phyloP scores from a whole-genome alignment of 2,797 vertebrate species.

The Anisognathus igniventris region DNA sequence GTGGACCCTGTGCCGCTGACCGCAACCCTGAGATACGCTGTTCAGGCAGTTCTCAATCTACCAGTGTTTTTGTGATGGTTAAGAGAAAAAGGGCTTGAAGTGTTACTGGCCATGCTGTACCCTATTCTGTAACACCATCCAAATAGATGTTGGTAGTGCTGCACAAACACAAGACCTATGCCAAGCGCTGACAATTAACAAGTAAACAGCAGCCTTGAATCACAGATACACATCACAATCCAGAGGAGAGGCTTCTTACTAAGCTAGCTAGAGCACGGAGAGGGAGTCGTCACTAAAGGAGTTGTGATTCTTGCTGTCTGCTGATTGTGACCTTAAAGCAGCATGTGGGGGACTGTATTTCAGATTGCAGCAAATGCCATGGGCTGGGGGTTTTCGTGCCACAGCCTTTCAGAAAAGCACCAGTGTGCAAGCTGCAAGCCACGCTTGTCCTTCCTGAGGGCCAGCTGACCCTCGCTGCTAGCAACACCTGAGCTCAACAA shows the following conservation, averaged over 20 bases:
- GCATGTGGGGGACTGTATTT: neutral
- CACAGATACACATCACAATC: fast-evolving
- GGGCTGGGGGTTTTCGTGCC: neutral
- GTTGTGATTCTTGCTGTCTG: neutral
- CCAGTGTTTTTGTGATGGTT: no score
- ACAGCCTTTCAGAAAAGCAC: neutral
- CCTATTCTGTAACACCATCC: no score
- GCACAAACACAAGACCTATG: no score
- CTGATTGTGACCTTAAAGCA: neutral
- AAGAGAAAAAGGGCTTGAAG: no score
- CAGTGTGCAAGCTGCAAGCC: neutral
- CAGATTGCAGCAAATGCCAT: neutral
- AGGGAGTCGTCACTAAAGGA: neutral
- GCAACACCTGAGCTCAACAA: neutral
- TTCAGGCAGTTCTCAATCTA: no score
- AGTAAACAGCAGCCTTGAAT: no score
- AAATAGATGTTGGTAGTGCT: no score
- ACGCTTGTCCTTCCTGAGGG: fast-evolving
- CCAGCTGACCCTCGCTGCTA: fast-evolving
- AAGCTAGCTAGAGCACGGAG: neutral
- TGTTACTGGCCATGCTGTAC: no score
- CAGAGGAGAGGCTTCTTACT: neutral
- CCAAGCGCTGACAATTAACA: no score
- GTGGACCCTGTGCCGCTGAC: no score
- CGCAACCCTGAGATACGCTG: no score